Evolutionary conservation across 2,888 invertebrate species (phyloP).

Genomic region (Tryphoninae sp.): DNA sequence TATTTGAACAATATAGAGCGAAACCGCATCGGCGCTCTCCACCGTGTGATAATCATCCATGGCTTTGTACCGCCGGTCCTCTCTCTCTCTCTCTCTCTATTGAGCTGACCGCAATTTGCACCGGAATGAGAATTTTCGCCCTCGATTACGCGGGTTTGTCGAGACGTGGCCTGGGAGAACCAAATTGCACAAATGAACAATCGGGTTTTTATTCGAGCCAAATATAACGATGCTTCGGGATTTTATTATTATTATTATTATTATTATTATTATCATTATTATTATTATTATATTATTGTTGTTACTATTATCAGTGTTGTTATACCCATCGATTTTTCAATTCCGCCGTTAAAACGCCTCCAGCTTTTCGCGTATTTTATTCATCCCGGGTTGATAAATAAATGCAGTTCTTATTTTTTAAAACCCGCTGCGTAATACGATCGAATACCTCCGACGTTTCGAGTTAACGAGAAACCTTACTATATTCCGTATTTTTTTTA

Average conservation of each 20-base stretch:
- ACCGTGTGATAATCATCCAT: no score
- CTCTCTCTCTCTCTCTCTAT: background rate
- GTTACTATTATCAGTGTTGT: no score
- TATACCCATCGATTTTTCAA: no score
- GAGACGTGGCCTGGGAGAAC: background rate
- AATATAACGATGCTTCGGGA: background rate
- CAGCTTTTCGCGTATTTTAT: background rate
- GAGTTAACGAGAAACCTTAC: constrained; percentile 35
- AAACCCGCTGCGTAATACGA: background rate
- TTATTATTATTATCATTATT: no score
- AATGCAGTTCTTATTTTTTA: background rate
- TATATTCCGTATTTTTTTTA: background rate
- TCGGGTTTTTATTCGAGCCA: background rate
- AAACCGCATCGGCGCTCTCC: no score
- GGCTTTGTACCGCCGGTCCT: no score
- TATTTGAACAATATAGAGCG: no score
- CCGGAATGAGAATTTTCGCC: background rate
- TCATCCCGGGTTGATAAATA: background rate
- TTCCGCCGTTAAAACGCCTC: no score
- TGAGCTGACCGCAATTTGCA: background rate
- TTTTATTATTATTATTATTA: no score
- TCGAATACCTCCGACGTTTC: constrained; percentile 4
- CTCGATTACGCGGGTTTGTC: background rate
- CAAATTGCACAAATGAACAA: background rate
- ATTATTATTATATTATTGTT: no score